These are phyloP conservation scores for Calameuta filiformis DNA, from an alignment of 2,888 invertebrate genomes.

Conservation along the genomic window DNA sequence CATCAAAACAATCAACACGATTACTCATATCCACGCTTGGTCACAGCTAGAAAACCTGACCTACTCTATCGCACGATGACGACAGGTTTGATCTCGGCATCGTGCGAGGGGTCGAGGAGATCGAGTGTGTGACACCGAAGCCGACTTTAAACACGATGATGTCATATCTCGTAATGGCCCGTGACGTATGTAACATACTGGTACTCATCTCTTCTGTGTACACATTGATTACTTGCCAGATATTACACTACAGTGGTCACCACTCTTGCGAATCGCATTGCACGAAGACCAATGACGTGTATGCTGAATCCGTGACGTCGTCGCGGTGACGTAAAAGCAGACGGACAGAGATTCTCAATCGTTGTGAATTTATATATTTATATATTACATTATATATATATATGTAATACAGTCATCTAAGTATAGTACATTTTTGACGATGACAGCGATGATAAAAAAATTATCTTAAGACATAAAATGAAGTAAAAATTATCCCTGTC, in stretches of 20 bases:
- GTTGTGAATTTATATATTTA: not conserved
- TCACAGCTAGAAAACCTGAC: conserved; percentile 34
- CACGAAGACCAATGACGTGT: conserved; percentile 33
- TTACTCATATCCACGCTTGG: conserved; percentile 32
- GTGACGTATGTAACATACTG: conserved; percentile 28
- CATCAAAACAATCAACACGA: conserved; percentile 40
- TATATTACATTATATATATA: too few relatives aligned
- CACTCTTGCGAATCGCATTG: conserved; percentile 22
- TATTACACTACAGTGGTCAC: not conserved
- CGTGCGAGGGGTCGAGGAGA: conserved; percentile 7
- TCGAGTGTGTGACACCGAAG: conserved; percentile 6
- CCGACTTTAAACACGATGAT: conserved; percentile 37
- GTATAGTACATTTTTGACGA: not conserved
- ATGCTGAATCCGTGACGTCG: conserved; percentile 25
- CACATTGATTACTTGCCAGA: conserved; percentile 3
- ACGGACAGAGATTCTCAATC: conserved; percentile 19
- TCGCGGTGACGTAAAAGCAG: conserved; percentile 21
- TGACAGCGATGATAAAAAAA: not conserved
- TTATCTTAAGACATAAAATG: not conserved
- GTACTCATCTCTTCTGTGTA: not conserved
- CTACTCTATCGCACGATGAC: conserved; percentile 20
- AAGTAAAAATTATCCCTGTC: not conserved
- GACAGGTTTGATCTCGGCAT: conserved; percentile 11
- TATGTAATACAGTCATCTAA: too few relatives aligned
- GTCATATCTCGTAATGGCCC: conserved; percentile 41